These are phyloP conservation scores for Spodoptera litura DNA, from an alignment of 1,140 invertebrate genomes.

Conservation along the genomic window DNA sequence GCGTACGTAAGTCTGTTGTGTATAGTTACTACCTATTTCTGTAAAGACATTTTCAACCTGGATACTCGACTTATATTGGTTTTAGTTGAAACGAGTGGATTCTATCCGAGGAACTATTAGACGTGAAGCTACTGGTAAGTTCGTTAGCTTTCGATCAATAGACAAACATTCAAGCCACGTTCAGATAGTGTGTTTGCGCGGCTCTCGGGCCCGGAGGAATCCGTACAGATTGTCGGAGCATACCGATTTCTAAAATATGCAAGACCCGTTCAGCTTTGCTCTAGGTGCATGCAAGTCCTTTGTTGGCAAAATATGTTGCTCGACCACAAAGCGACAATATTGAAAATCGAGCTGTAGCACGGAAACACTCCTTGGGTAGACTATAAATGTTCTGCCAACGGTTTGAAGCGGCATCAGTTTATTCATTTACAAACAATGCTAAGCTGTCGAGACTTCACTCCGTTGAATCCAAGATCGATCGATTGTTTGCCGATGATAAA, in stretches of 20 bases:
- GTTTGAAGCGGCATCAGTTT: background rate
- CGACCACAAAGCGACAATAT: conserved; percentile 3
- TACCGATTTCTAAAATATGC: conserved; percentile 61
- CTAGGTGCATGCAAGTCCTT: conserved; percentile 13
- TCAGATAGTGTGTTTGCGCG: conserved; percentile 46
- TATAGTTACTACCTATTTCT: background rate
- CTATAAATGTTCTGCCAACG: background rate
- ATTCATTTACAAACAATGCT: background rate
- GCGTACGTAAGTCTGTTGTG: background rate
- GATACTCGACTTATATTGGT: conserved; percentile 27
- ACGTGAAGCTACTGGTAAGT: conserved; percentile 48
- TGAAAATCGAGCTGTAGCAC: background rate
- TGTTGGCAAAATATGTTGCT: conserved; percentile 31
- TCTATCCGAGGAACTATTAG: conserved; percentile 42
- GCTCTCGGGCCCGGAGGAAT: conserved; percentile 38
- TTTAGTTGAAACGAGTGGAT: conserved; percentile 39
- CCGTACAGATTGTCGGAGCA: conserved; percentile 50
- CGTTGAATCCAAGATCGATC: background rate
- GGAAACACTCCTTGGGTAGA: background rate
- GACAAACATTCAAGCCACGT: conserved; percentile 47
- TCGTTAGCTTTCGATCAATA: conserved; percentile 49
- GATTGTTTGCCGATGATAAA: background rate
- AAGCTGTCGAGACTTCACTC: no score
- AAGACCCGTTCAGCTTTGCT: conserved; percentile 46
- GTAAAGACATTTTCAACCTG: conserved; percentile 24